Evolutionary conservation across 2,113 vertebrate species (phyloP).

Genomic region (Cephalophus harveyi): DNA sequence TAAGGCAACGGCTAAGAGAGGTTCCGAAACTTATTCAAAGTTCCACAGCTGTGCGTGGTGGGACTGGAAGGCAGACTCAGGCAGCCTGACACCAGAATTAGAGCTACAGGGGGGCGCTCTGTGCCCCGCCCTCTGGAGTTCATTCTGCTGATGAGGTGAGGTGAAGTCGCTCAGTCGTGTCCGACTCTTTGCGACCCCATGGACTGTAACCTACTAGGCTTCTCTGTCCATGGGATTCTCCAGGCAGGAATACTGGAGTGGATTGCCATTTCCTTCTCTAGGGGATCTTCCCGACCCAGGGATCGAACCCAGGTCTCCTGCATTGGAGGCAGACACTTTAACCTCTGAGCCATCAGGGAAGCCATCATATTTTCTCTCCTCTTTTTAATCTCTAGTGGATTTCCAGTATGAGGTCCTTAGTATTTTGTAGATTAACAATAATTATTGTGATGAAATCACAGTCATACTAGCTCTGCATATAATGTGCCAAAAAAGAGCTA

Average conservation of each 20-base stretch:
- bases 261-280: too few species aligned
- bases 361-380: not conserved
- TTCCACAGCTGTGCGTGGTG: not conserved
- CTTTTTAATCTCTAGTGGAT: not conserved
- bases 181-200: too few species aligned
- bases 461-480: not conserved
- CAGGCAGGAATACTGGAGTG: too few species aligned
- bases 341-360: too few species aligned
- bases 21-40: not conserved
- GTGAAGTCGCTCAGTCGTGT: too few species aligned
- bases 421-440: not conserved
- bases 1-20: not conserved
- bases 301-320: too few species aligned
- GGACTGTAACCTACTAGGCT: too few species aligned
- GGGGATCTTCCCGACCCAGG: too few species aligned
- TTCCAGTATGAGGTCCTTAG: not conserved
- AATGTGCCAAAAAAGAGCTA: not conserved
- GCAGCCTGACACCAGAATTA: not conserved
- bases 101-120: too few species aligned
- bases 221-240: too few species aligned
- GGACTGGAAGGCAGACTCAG: not conserved
- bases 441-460: not conserved
- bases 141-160: not conserved
- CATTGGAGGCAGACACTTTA: too few species aligned
- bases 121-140: not conserved